Evolutionary conservation across 2,797 vertebrate genomes (phyloP).

Genomic region (Catostomus latipinnis): DNA sequence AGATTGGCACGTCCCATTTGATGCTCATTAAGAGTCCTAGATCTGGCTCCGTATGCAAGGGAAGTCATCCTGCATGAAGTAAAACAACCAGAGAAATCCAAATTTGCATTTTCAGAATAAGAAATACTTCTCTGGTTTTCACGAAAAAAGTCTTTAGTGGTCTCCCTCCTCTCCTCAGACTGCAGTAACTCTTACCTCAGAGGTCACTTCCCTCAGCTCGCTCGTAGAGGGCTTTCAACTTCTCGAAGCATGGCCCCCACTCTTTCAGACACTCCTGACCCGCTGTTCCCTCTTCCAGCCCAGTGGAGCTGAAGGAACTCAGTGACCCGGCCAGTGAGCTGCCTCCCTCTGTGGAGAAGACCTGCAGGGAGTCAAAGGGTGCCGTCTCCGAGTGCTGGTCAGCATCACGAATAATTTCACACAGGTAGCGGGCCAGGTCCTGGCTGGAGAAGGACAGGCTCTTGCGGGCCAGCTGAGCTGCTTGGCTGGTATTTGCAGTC

Average conservation of each 20-base stretch:
- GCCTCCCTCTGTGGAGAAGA: slow-evolving; percentile 85
- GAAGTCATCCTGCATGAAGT: slow-evolving; percentile 45
- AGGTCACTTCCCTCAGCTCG: slow-evolving; percentile 76
- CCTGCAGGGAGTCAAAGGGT: slow-evolving; percentile 82
- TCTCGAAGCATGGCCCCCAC: slow-evolving; percentile 88
- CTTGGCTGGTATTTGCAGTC: slow-evolving; percentile 64
- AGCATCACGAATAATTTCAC: slow-evolving; percentile 78
- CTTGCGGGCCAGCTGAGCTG: slow-evolving; percentile 69
- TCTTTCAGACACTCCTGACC: slow-evolving; percentile 77
- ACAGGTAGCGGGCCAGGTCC: slow-evolving; percentile 80
- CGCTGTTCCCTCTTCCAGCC: slow-evolving; percentile 71
- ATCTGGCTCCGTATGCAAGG: slow-evolving; percentile 37
- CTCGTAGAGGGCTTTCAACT: slow-evolving; percentile 85
- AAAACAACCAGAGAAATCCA: slow-evolving; percentile 47
- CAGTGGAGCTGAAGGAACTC: slow-evolving; percentile 83
- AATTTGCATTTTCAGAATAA: slow-evolving; percentile 19
- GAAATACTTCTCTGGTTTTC: slow-evolving; percentile 37
- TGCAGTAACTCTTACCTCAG: slow-evolving; percentile 62
- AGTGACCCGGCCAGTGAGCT: slow-evolving; percentile 82
- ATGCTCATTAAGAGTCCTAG: slow-evolving; percentile 61
- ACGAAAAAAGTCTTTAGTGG: slow-evolving; percentile 37
- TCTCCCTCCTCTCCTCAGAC: slow-evolving; percentile 49
- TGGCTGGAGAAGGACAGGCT: slow-evolving; percentile 76
- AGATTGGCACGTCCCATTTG: slow-evolving; percentile 66
- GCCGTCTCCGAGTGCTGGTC: slow-evolving; percentile 75